phyloP scores from a whole-genome alignment of 2,113 vertebrate genomes.

The Lamprotornis superbus region DNA sequence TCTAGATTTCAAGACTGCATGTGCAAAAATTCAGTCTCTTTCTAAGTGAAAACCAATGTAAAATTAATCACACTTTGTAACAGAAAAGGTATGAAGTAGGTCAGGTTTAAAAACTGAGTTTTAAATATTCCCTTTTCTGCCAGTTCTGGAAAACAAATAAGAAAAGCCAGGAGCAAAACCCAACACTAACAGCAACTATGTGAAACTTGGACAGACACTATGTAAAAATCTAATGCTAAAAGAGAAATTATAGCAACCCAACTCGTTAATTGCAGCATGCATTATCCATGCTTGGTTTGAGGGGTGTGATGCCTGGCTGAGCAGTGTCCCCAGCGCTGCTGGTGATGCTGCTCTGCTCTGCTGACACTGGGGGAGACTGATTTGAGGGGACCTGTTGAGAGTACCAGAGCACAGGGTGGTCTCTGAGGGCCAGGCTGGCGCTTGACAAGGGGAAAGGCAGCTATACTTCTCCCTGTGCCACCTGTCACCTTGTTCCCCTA shows the following conservation, averaged over 20 bases:
- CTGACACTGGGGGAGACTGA: neutral
- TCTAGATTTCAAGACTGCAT: neutral
- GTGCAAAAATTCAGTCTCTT: neutral
- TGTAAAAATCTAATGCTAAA: neutral
- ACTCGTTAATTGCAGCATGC: neutral
- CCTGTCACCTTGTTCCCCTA: neutral
- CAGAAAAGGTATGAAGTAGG: neutral
- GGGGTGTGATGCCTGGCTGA: neutral
- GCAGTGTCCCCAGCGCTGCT: fast-evolving
- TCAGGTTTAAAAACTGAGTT: neutral
- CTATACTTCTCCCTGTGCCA: fast-evolving
- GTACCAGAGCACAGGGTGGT: neutral
- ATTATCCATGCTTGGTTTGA: neutral
- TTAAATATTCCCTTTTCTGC: neutral
- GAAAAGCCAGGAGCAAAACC: neutral
- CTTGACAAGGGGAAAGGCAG: neutral
- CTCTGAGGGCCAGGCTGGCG: fast-evolving
- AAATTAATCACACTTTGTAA: neutral
- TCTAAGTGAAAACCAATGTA: neutral
- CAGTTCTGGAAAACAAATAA: neutral
- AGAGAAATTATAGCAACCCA: neutral
- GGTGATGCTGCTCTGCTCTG: neutral
- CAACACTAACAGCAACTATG: neutral
- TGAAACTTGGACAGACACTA: neutral
- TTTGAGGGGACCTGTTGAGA: neutral